Conservation (phyloP, 2,113 vertebrate genomes). For the Xiphophorus maculatus region DNA sequence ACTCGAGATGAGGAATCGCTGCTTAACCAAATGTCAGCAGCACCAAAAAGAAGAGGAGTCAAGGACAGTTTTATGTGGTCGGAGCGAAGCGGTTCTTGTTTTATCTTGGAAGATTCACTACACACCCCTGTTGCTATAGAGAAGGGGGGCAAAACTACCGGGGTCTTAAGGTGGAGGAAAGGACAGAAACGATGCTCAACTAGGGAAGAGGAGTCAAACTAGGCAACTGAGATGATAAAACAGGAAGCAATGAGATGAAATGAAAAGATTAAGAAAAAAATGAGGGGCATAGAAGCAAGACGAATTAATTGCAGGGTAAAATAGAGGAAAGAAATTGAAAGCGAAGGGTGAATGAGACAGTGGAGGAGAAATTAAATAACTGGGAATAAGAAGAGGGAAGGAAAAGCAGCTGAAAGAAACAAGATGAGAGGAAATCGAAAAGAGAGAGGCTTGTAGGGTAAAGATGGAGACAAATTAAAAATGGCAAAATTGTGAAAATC, state of each 20-base stretch:
- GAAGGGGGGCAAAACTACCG: neutral
- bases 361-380: neutral
- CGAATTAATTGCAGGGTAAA: neutral
- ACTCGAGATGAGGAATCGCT: neutral
- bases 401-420: neutral
- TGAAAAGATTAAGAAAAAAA: neutral
- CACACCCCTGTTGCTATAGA: neutral
- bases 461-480: neutral
- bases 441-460: neutral
- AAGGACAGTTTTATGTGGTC: slow-evolving; percentile 3
- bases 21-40: neutral
- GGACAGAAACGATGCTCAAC: neutral
- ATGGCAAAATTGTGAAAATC: neutral
- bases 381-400: neutral
- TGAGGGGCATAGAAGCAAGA: neutral
- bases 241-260: neutral
- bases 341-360: neutral
- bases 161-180: neutral
- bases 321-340: neutral
- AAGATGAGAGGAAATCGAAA: neutral
- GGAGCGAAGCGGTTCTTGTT: neutral
- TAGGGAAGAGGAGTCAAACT: neutral
- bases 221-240: neutral
- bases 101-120: neutral
- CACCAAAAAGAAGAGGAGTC: neutral